These are phyloP conservation scores for Sturmia bella DNA, from an alignment of 2,888 invertebrate genomes.

Conservation along the genomic window DNA sequence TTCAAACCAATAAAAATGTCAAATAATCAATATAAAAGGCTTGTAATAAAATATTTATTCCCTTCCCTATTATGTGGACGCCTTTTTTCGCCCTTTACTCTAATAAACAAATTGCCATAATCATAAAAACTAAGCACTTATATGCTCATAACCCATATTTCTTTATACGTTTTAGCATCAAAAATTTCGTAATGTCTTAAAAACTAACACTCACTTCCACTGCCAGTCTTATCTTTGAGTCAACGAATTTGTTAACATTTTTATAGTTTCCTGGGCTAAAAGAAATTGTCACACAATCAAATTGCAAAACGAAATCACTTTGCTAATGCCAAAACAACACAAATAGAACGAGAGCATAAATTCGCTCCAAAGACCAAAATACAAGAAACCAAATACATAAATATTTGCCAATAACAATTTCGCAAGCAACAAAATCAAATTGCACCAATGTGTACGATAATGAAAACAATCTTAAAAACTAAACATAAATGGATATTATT, in stretches of 20 bases:
- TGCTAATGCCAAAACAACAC: conserved; percentile 42
- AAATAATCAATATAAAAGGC: too few species aligned
- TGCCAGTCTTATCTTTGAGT: conserved; percentile 28
- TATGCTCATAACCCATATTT: too few species aligned
- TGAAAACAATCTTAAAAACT: conserved; percentile 54
- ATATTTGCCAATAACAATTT: conserved; percentile 40
- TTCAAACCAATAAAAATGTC: too few species aligned
- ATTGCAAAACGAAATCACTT: conserved; percentile 63
- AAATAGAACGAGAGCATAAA: conserved; percentile 67
- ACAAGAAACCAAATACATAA: conserved; percentile 45
- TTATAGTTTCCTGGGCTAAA: conserved; percentile 78
- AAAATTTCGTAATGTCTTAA: too few species aligned
- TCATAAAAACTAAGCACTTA: too few species aligned
- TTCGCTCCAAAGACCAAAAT: neutral
- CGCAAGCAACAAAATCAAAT: conserved; percentile 25
- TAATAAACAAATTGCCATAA: too few species aligned
- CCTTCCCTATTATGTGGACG: too few species aligned
- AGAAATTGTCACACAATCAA: conserved; percentile 75
- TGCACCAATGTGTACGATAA: conserved; percentile 31
- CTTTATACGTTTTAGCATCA: too few species aligned
- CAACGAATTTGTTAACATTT: conserved; percentile 78
- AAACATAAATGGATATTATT: conserved; percentile 61
- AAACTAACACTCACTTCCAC: too few species aligned
- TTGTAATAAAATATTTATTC: too few species aligned
- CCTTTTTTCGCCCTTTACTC: too few species aligned